Evolutionary conservation across 1,140 invertebrate genomes (phyloP).

Genomic region (Drosophila pseudoobscura): DNA sequence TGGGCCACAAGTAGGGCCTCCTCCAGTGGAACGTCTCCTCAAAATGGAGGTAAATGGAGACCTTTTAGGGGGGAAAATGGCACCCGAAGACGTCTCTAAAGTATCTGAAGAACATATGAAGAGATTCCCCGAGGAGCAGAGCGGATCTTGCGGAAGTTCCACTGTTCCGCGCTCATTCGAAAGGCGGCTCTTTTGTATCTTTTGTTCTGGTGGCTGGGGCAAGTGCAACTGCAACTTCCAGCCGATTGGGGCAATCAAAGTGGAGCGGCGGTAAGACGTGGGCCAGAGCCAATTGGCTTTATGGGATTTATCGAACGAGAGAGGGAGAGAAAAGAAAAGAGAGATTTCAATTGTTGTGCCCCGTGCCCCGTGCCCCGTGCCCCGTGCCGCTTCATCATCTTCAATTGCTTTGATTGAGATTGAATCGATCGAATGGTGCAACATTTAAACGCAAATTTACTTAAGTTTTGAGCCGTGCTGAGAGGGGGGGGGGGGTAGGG

Average conservation of each 20-base stretch:
- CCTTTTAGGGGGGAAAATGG: no score
- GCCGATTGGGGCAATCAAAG: slow-evolving; percentile 50
- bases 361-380: neutral
- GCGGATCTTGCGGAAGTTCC: no score
- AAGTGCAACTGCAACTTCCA: slow-evolving; percentile 37
- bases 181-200: no score
- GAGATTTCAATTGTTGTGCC: slow-evolving; percentile 61
- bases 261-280: slow-evolving; percentile 27
- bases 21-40: no score
- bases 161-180: no score
- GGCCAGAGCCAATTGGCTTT: slow-evolving; percentile 49
- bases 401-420: slow-evolving; percentile 65
- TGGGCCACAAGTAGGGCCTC: no score
- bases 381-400: neutral
- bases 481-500: neutral
- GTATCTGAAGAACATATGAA: no score
- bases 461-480: neutral
- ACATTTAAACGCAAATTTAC: slow-evolving; percentile 70
- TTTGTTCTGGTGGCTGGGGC: no score
- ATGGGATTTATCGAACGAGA: slow-evolving; percentile 56
- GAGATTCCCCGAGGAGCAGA: no score
- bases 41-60: no score
- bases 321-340: slow-evolving; percentile 24
- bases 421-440: slow-evolving; percentile 49
- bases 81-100: no score